Percentiles rank a stretch among this genome's conserved stretches.
phyloP scores from a whole-genome alignment of 2,113 vertebrate genomes.

The Dipodomys spectabilis region DNA sequence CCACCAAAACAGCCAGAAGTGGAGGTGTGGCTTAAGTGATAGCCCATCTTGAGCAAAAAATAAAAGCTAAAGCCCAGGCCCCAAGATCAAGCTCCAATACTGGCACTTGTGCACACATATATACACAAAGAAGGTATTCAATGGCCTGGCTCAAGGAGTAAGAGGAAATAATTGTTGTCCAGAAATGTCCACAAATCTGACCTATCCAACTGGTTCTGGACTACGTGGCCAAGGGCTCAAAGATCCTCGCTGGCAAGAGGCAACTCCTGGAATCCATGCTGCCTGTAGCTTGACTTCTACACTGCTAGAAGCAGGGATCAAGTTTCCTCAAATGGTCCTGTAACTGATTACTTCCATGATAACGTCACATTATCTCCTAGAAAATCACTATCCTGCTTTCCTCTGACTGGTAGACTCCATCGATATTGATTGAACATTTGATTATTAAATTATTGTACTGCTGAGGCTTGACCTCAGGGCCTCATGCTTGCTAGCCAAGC shows the following conservation, averaged over 20 bases:
- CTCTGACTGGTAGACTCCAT: slow-evolving; percentile 43
- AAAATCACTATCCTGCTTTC: slow-evolving; percentile 33
- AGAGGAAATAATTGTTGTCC: not conserved
- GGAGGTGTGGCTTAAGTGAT: too few relatives aligned
- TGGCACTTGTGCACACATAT: not conserved
- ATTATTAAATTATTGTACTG: not conserved
- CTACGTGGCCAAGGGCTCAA: not conserved
- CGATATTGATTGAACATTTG: slow-evolving; percentile 5
- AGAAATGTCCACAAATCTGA: not conserved
- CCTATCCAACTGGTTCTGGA: not conserved
- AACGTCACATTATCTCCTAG: not conserved
- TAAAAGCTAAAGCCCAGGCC: too few relatives aligned
- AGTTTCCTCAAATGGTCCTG: not conserved
- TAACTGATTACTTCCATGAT: not conserved
- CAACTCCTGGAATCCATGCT: not conserved
- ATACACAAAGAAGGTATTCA: not conserved
- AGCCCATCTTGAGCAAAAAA: too few relatives aligned
- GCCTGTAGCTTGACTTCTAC: rapidly evolving
- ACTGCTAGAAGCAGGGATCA: not conserved
- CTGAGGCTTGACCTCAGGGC: too few relatives aligned
- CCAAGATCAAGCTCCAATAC: too few relatives aligned
- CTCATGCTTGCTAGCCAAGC: too few relatives aligned
- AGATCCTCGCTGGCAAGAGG: not conserved
- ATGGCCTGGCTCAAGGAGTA: not conserved
- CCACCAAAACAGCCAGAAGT: too few relatives aligned